phyloP scores from a whole-genome alignment of 92 coral and sea anemone genomes.

The Diadumene lineata region DNA sequence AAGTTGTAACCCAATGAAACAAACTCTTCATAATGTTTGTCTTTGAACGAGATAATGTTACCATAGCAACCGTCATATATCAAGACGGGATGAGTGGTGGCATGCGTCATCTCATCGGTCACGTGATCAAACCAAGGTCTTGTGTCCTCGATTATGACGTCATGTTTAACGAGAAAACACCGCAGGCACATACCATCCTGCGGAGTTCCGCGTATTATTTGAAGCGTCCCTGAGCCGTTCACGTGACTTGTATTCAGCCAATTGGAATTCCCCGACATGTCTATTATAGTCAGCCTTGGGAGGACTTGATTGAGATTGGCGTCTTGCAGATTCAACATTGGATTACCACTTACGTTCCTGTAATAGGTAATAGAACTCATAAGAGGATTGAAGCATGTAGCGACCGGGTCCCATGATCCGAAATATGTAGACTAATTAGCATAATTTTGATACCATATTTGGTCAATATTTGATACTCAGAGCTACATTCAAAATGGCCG shows the following conservation, averaged over 20 bases:
- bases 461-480: too few species aligned
- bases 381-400: too few species aligned
- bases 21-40: conserved; percentile 4
- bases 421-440: too few species aligned
- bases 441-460: too few species aligned
- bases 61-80: conserved; percentile 38
- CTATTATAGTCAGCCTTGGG: conserved; percentile 21
- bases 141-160: background rate
- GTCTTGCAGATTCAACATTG: background rate
- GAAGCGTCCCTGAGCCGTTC: conserved; percentile 22
- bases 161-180: conserved; percentile 22
- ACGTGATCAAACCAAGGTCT: conserved; percentile 4
- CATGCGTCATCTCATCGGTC: conserved; percentile 13
- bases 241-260: conserved; percentile 36
- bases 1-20: conserved; percentile 9
- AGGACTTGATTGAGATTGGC: conserved; percentile 10
- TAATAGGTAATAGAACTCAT: background rate
- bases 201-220: conserved; percentile 43
- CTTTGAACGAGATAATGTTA: conserved; percentile 27
- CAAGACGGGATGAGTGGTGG: conserved; percentile 17
- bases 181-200: conserved; percentile 40
- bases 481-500: too few species aligned
- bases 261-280: conserved; percentile 18
- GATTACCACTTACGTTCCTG: conserved; percentile 27
- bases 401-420: too few species aligned